Percentiles rank a stretch among this genome's conserved stretches.
Conservation (phyloP, 64 coral and sea anemone species). For the Hydrozoanthus tunicans region DNA sequence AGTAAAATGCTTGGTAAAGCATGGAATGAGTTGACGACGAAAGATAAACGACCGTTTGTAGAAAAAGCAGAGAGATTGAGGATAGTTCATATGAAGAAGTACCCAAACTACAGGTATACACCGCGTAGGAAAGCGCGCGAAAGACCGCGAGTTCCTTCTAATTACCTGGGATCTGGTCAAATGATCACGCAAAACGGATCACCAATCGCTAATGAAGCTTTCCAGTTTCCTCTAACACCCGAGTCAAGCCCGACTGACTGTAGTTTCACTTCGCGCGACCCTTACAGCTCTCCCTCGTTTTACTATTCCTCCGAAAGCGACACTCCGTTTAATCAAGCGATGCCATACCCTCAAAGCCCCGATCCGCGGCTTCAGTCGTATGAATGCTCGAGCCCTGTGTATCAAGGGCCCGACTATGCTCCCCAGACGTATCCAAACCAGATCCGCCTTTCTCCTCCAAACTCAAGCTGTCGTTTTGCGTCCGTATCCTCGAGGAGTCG, state of each 20-base stretch:
- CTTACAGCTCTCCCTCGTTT: conserved; percentile 19
- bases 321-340: background rate
- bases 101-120: conserved; percentile 96
- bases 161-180: conserved; percentile 60
- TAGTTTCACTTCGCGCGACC: conserved; percentile 25
- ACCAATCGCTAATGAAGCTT: conserved; percentile 45
- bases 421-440: background rate
- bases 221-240: conserved; percentile 73
- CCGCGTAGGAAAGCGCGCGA: conserved; percentile 77
- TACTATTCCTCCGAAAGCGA: conserved; percentile 45
- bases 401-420: background rate
- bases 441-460: background rate
- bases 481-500: background rate
- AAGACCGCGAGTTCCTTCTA: conserved; percentile 61
- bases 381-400: background rate
- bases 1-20: conserved; percentile 96
- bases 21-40: conserved; percentile 98
- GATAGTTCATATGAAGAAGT: conserved; percentile 98
- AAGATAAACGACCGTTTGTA: conserved; percentile 97
- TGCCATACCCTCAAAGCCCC: background rate
- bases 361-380: background rate
- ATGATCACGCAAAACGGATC: conserved; percentile 54
- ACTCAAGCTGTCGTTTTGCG: conserved; percentile 40
- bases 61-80: conserved; percentile 97
- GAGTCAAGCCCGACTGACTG: conserved; percentile 70